Base-by-base conservation (phyloP, 1,140 invertebrate species). In the Penaeus vannamei region DNA sequence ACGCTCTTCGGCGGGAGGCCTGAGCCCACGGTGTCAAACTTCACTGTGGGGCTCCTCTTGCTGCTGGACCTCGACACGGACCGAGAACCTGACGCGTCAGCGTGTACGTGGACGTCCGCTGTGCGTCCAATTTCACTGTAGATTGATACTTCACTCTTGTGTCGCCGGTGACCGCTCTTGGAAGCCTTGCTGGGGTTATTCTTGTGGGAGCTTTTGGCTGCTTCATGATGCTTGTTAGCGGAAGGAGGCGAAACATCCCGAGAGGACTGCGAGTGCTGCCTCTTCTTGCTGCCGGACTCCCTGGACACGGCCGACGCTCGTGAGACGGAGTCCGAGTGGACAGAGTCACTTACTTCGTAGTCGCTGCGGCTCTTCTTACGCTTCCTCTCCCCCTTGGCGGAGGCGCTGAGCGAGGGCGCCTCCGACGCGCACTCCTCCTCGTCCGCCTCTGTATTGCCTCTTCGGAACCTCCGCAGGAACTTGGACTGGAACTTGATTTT, bases 401-500 rank as follows among this genome's bases (percentile, higher is more conserved):
- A 10, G 19, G 81, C 64, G 26, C 17, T 32, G 1, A 79, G 53
- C 7, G 85, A 62, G 8, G 80, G 12, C 20, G 72, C 80, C 7
- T 76, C 82, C 8, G 87, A 80, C 8, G 61, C 64, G 22, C 29
- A 22, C 32, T 89, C 82, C 23, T 89, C 87, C 10, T 23, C 36
- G 20, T 89, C 87, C 32, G 84, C 87, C 2, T 59, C 76, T 46
- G 53, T 14, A 53, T 53, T 53, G 53, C 53, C 53, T 53, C 80
- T 89, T 19, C 69, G 32, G 12, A n/a, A 81, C 22, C 93, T 93
- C 91, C 94, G 94, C 66, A 94, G 92, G n/a, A 93, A 92, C 86
- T 93, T 93, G 84, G 94, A 94, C 89, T 95, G 93, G 59, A 93
- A 92, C 91, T 94, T 93, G 66, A 95, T 92, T 92, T 94, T 95